Conservation (phyloP, 2,797 vertebrate genomes). For the Bradypodion ventrale region DNA sequence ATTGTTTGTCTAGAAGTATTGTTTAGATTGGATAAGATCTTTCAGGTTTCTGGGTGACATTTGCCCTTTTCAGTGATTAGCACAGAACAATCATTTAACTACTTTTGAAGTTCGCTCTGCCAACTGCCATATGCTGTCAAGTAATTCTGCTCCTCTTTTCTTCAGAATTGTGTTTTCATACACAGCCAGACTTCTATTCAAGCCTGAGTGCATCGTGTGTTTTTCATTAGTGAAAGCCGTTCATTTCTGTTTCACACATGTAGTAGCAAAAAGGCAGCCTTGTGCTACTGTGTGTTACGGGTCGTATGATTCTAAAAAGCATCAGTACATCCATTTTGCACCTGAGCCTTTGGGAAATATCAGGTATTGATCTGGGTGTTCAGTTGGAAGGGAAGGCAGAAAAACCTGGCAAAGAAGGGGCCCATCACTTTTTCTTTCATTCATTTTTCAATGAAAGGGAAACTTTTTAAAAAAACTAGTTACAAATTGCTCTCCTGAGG, state of each 20-base stretch:
- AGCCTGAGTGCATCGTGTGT: constrained; percentile 22
- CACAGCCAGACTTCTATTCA: constrained; percentile 31
- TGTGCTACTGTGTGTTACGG: constrained; percentile 51
- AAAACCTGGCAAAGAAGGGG: constrained; percentile 47
- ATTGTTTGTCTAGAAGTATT: constrained; percentile 69
- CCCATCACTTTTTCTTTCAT: constrained; percentile 42
- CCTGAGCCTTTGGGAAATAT: constrained; percentile 49
- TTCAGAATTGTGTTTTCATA: constrained; percentile 22
- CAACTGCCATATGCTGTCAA: constrained; percentile 18
- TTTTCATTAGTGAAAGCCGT: constrained; percentile 53
- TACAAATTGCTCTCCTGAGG: constrained; percentile 71
- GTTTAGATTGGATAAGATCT: constrained; percentile 44
- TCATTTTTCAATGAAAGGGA: constrained; percentile 63
- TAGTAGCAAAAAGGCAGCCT: constrained; percentile 38
- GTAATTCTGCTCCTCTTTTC: constrained; percentile 16
- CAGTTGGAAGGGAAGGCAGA: constrained; percentile 51
- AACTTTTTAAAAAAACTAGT: neutral
- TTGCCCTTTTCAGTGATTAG: constrained; percentile 26
- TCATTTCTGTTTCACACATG: constrained; percentile 51
- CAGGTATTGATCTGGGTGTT: neutral
- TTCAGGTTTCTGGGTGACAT: constrained; percentile 37
- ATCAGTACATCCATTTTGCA: constrained; percentile 46
- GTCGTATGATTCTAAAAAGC: constrained; percentile 49
- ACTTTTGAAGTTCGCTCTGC: constrained; percentile 21
- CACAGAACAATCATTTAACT: constrained; percentile 27